Percentiles rank a stretch among this genome's conserved stretches.
phyloP scores from a whole-genome alignment of 2,797 vertebrate genomes.

The Calcarius lapponicus region DNA sequence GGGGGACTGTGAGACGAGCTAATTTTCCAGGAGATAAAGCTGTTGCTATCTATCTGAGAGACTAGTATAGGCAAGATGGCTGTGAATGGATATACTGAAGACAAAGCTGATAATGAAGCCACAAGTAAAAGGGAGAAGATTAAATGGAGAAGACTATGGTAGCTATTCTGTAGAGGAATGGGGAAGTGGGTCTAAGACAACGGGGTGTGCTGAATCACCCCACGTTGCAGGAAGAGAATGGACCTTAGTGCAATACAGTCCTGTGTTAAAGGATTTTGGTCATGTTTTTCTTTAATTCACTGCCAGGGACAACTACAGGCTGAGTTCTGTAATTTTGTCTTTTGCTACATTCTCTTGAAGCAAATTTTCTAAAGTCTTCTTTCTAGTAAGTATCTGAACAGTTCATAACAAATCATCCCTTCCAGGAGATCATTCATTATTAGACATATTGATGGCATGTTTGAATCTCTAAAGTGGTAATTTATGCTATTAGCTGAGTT shows the following conservation, averaged over 20 bases:
- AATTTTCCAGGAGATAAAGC: slow-evolving; percentile 8
- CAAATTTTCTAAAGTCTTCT: slow-evolving; percentile 56
- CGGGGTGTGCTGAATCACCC: background rate
- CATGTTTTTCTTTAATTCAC: background rate
- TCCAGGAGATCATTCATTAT: slow-evolving; percentile 64
- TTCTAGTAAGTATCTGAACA: slow-evolving; percentile 63
- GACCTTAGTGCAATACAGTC: background rate
- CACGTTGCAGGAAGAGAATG: background rate
- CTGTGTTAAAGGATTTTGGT: background rate
- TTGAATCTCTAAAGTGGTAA: slow-evolving; percentile 71
- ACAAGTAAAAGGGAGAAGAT: background rate
- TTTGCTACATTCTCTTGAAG: slow-evolving; percentile 38
- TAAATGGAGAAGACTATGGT: background rate
- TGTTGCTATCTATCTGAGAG: background rate
- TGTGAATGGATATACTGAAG: background rate
- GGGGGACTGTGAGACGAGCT: background rate
- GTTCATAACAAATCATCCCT: slow-evolving; percentile 68
- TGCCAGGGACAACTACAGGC: background rate
- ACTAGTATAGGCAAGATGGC: background rate
- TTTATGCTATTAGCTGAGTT: slow-evolving; percentile 68
- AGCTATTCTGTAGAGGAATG: background rate
- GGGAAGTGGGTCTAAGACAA: background rate
- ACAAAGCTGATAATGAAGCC: background rate
- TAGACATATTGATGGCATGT: slow-evolving; percentile 67
- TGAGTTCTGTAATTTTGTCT: slow-evolving; percentile 23